Base-by-base conservation (phyloP, 2,113 vertebrate species). In the Micromys minutus region DNA sequence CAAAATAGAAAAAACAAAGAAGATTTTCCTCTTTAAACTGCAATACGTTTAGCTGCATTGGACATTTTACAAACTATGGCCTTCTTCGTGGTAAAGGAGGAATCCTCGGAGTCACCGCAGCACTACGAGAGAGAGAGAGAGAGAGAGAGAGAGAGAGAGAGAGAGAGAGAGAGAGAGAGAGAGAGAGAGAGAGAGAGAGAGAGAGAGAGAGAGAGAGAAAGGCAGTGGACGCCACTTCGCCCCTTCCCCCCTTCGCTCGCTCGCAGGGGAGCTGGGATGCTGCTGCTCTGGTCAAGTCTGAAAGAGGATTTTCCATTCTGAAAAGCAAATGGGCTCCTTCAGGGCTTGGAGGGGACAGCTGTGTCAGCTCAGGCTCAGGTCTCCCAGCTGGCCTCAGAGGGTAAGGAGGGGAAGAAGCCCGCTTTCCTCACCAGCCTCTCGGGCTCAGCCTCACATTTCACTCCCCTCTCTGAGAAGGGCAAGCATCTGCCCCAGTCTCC, bases 81-180 rank as follows among this genome's bases (percentile, higher is more conserved):
- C 9, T 24, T 15, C 76, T 93, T 93, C 47, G 16, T 88, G 96
- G 76, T 34, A 77, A 87, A 94, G 84, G 83, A 86, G 83, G 84
- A 77, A 86, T 86, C n/a, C n/a, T n/a, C n/a, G n/a, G 87, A 94
- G 42, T 71, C 74, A 6, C 47, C 67, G 1, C n/a, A 57, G 65
- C 34, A 50, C 45, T 31, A 4, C 50, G 50, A 52, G 50, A 11
- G 11, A 11, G 50, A 52, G 50, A 10, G 10, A 10, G 50, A 50
- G 50, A 11, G 11, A 11, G 50, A 52, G 50, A 52, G 50, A 52
- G 50, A 52, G 50, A 11, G 11, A 21, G 69, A 75, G 36, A 2
- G 15, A 24, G 17, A 34, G 5, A 16, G 52, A 21, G 69, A 75
- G 36, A 2, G 15, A 24, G 17, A 34, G 5, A 16, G 50, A 52